These are phyloP conservation scores for Papilio xuthus DNA, from an alignment of 1,140 invertebrate species.

Conservation along the genomic window DNA sequence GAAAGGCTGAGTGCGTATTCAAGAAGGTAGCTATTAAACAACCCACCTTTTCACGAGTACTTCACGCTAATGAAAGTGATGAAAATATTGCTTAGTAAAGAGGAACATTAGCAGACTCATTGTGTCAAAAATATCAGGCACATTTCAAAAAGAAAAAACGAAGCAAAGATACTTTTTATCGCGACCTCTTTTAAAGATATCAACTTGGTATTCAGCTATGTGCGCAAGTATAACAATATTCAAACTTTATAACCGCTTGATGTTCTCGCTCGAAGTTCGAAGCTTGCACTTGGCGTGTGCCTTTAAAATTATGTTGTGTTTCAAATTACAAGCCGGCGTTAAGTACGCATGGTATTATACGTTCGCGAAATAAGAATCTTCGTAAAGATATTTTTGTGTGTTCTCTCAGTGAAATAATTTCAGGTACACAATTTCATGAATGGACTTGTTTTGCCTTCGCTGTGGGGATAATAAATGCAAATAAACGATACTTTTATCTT, in stretches of 20 bases:
- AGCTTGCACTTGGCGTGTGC: no score
- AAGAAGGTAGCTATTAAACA: conserved; percentile 1
- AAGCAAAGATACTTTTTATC: conserved; percentile 5
- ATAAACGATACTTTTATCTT: conserved; percentile 31
- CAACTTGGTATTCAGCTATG: conserved; percentile 13
- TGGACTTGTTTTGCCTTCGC: conserved; percentile 31
- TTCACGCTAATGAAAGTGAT: conserved; percentile 31
- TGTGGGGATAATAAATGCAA: conserved; percentile 30
- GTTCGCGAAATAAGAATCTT: conserved; percentile 4
- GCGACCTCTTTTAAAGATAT: conserved; percentile 25
- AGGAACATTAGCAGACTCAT: conserved; percentile 24
- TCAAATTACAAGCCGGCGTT: background rate
- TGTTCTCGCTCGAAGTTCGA: no score
- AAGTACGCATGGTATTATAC: background rate
- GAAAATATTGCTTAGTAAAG: conserved; percentile 33
- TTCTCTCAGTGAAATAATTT: background rate
- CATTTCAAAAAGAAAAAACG: conserved; percentile 22
- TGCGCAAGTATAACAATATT: background rate
- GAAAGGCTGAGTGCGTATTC: conserved; percentile 7
- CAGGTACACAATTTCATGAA: conserved; percentile 33
- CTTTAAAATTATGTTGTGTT: background rate
- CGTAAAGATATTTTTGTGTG: conserved; percentile 17
- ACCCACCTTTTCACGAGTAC: conserved; percentile 26
- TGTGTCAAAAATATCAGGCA: conserved; percentile 10
- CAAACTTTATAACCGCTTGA: background rate